A percentile compares a stretch with the other conserved stretches of the same genome.
Evolutionary conservation across 1,140 invertebrate species (phyloP).

Genomic region (Drosophila lowei): DNA sequence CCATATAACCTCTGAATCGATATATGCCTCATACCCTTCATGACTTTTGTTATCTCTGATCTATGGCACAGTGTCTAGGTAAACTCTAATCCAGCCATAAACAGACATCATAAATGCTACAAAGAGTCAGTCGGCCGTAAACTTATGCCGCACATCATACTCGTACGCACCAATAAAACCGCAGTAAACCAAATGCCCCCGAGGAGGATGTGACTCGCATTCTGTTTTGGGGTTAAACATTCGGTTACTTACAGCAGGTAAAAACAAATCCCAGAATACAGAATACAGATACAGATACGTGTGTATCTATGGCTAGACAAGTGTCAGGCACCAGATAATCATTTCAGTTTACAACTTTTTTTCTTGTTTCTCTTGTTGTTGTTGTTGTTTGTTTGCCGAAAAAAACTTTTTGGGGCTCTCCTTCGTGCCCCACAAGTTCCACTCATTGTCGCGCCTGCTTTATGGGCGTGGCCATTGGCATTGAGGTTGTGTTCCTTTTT

Average conservation of each 20-base stretch:
- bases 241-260: conserved; percentile 71
- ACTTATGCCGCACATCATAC: conserved; percentile 51
- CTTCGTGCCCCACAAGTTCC: conserved; percentile 17
- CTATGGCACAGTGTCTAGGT: conserved; percentile 5
- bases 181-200: conserved; percentile 56
- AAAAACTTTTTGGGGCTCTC: conserved; percentile 28
- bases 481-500: conserved; percentile 63
- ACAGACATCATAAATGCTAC: conserved; percentile 56
- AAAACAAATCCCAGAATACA: conserved; percentile 42
- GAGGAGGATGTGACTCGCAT: conserved; percentile 73
- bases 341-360: conserved; percentile 82
- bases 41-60: neutral
- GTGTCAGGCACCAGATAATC: conserved; percentile 74
- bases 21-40: too few species aligned
- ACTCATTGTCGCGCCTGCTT: conserved; percentile 62
- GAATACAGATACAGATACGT: conserved; percentile 23
- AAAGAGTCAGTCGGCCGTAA: conserved; percentile 44
- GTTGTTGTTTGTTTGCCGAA: conserved; percentile 29
- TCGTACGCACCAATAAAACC: conserved; percentile 52
- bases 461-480: conserved; percentile 41
- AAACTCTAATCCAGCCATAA: conserved; percentile 40
- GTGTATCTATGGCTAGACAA: conserved; percentile 69
- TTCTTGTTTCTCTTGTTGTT: conserved; percentile 25
- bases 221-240: conserved; percentile 54
- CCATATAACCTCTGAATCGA: too few species aligned